These are phyloP conservation scores for Myotis findleyi DNA, from an alignment of 2,797 vertebrate species.

Conservation along the genomic window DNA sequence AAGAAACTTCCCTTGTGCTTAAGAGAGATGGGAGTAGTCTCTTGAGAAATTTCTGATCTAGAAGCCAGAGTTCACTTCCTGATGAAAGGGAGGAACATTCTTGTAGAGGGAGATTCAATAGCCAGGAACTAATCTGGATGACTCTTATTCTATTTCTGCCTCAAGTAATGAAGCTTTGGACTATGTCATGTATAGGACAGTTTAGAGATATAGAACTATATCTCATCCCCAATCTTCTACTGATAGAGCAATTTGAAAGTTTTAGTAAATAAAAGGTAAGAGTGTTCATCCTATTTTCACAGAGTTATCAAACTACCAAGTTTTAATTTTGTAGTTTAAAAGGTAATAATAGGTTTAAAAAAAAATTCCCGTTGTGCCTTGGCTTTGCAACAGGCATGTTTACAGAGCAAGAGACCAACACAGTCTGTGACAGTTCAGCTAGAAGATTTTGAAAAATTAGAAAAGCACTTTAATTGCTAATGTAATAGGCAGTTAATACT, in stretches of 20 bases:
- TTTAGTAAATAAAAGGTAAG: neutral
- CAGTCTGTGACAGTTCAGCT: neutral
- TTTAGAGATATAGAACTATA: neutral
- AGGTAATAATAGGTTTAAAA: neutral
- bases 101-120: neutral
- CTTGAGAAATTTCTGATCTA: neutral
- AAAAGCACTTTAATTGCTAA: conserved; percentile 22
- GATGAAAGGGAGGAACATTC: neutral
- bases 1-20: neutral
- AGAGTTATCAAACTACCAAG: neutral
- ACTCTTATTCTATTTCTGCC: neutral
- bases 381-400: neutral
- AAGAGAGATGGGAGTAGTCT: neutral
- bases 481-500: neutral
- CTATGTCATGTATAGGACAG: neutral
- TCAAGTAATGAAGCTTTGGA: neutral
- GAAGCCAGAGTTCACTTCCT: neutral
- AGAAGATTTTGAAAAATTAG: conserved; percentile 20
- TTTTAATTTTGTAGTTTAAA: conserved; percentile 41
- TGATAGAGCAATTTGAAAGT: neutral
- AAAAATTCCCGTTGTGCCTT: neutral
- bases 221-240: neutral
- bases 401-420: neutral
- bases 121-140: neutral
- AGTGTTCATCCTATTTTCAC: neutral